These are phyloP conservation scores for Palythoa heliodiscus DNA, from an alignment of 92 coral and sea anemone species.

Conservation along the genomic window DNA sequence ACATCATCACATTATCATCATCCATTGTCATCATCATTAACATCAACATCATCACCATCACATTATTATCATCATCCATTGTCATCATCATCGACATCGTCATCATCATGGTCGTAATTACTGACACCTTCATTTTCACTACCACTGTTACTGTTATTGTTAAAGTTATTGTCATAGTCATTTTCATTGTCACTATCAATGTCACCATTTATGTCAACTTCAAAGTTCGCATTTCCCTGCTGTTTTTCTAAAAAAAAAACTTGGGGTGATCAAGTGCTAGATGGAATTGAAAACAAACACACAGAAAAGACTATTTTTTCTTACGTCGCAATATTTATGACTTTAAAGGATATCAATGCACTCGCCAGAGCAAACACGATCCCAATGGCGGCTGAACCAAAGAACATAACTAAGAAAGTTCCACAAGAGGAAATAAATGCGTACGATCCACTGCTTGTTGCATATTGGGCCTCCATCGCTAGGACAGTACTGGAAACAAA, in stretches of 20 bases:
- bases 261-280: background rate
- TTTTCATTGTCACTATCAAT: too few species aligned
- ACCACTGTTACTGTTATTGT: background rate
- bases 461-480: constrained; percentile 74
- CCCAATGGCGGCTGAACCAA: constrained; percentile 95
- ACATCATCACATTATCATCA: background rate
- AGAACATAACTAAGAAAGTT: constrained; percentile 90
- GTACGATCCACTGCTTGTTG: constrained; percentile 72
- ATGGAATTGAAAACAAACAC: background rate
- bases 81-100: background rate
- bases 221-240: too few species aligned
- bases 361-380: constrained; percentile 90
- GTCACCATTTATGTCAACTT: too few species aligned
- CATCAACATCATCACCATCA: background rate
- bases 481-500: constrained; percentile 69
- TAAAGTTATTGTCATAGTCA: too few species aligned
- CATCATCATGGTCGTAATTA: background rate
- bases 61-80: background rate
- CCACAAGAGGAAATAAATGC: constrained; percentile 89
- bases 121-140: background rate
- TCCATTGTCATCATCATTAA: background rate
- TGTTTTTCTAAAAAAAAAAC: too few species aligned
- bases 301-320: background rate
- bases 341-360: constrained; percentile 92
- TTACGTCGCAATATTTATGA: background rate